Evolutionary conservation across 2,113 vertebrate genomes (phyloP).

Genomic region (Peromyscus polionotus): DNA sequence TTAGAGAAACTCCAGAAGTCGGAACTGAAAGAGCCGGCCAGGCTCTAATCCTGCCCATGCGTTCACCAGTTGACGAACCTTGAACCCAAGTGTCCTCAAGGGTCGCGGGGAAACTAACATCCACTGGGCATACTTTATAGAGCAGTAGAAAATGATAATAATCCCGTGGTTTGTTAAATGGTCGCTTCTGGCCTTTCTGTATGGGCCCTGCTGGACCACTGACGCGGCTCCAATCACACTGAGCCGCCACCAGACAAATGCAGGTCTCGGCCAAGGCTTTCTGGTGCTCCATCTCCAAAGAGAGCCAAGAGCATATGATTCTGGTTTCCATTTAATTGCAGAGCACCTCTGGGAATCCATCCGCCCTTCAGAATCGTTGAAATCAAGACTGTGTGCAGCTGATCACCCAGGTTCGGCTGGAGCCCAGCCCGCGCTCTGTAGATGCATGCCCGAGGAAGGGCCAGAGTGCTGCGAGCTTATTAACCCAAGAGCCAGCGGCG

Average conservation of each 20-base stretch:
- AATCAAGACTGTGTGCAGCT: not conserved
- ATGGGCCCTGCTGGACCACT: not conserved
- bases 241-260: not conserved
- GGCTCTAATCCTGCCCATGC: not conserved
- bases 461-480: not conserved
- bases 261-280: not conserved
- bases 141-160: not conserved
- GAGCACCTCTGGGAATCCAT: not conserved
- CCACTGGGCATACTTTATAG: not conserved
- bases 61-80: not conserved
- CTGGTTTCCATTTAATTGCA: conserved; percentile 21
- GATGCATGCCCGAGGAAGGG: not conserved
- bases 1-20: not conserved
- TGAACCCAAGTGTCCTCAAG: not conserved
- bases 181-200: not conserved
- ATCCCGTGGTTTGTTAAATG: not conserved
- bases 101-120: not conserved
- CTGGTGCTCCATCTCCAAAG: not conserved
- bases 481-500: conserved; percentile 35
- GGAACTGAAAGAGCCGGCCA: not conserved
- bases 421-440: not conserved
- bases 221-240: not conserved
- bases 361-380: not conserved
- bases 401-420: not conserved
- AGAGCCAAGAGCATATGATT: not conserved